Evolutionary conservation across 2,113 vertebrate species (phyloP), one percentile per base, ranked within the genome.

Genomic region (Ceratotherium simum): DNA sequence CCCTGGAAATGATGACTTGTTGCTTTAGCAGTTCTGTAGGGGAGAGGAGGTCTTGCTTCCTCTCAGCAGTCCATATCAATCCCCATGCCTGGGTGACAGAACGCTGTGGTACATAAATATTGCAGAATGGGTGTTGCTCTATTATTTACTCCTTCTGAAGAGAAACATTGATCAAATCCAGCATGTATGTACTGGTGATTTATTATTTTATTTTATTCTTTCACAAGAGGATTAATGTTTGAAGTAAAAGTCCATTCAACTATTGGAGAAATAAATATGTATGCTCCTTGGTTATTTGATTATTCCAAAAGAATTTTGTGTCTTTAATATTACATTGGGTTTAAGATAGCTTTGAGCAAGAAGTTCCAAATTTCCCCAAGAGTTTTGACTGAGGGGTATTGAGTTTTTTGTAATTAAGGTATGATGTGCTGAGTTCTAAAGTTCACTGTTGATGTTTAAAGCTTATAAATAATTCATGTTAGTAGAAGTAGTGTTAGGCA

Each of bases 151-250:
- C 54, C 90, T 97, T 85, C 73, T 80, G 75, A 92, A 90, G 58
- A 96, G 73, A 97, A 97, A 90, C 95, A 97, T 94, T 96, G 96
- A 98, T 98, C 96, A 97, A 96, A 95, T 80, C 39, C 39, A 96
- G 51, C 8, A 25, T 91, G 96, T 96, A 86, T 95, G 78, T 91
- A 81, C 56, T 65, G 21, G 70, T 97, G 82, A 97, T 96, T 97
- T 97, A 97, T 98, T 98, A 96, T 96, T 96, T 42, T 21, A 83
- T 96, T 94, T 98, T 96, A 94, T 87, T 93, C 69, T 96, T 46
- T 95, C 97, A 92, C 90, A 90, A 72, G 95, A 97, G 89, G 92
- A 98, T 98, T 98, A 96, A 97, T 97, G 97, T 95, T 93, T 96
- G 95, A 97, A 56, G 56, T 75, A 96, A 97, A 90, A 90, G 9